Base-by-base conservation (phyloP, 2,797 vertebrate genomes). In the Danio jaintianensis region DNA sequence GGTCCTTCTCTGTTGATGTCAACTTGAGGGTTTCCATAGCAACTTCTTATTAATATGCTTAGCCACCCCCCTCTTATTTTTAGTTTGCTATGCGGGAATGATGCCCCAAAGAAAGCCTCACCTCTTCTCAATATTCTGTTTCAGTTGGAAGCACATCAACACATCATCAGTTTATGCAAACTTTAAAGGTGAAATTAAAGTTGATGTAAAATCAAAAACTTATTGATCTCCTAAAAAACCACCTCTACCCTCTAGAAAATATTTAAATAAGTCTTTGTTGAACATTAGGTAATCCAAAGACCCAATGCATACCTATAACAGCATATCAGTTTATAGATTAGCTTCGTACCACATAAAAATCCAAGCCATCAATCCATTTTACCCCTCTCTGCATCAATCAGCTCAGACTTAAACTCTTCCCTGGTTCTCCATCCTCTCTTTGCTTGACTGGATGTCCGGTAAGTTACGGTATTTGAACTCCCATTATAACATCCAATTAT, bases 401-500 rank as follows among this genome's bases (percentile, higher is more conserved):
- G 20, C 12, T 16, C n/a, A 4, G 16, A 45, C 38, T 12, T 70
- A 6, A 20, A 38, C 13, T 66, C 48, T 62, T 61, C 82, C 15
- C 59, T 20, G 18, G 68, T 55, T 38, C 13, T 68, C 56, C 67
- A 18, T 62, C 10, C 43, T 79, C 18, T 55, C 18, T 64, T 59
- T 62, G 75, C 55, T 45, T 53, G 69, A 43, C 8, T 67, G 59
- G 42, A 11, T 48, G 67, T 48, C 36, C 42, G 42, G 67, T 56
- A 64, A 74, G 42, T 36, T 64, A 45, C 15, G 15, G 50, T 58
- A 66, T 71, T 29, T 53, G 68, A 18, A 74, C 77, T 47, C 64
- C 56, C 71, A 59, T 72, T 66, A 82, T 59, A 75, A 68, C 40
- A 56, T 79, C 50, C 80, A 67, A 67, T 75, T 67, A 68, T 55